Conservation (phyloP, 2,888 invertebrate genomes). For the Myopa tessellatipennis region DNA sequence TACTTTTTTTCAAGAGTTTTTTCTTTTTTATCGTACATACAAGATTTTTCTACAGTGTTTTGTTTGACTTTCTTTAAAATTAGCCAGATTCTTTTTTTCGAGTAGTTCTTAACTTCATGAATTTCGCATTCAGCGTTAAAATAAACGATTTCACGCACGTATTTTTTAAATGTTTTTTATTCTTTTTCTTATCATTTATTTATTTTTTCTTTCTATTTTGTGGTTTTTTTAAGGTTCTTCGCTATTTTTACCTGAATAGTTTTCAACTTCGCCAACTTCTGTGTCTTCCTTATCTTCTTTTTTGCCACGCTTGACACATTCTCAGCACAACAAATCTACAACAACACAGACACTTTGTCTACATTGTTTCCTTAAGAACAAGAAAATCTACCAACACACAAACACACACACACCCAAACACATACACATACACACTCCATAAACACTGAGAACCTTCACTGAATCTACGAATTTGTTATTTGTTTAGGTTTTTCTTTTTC, state of each 20-base stretch:
- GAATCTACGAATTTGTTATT: not conserved
- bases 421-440: not conserved
- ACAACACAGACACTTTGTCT: conserved; percentile 33
- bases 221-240: not conserved
- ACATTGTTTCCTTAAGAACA: conserved; percentile 2
- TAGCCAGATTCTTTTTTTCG: no score
- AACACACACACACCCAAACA: conserved; percentile 14
- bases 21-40: no score
- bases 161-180: no score
- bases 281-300: not conserved
- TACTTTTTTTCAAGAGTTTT: no score
- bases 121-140: no score
- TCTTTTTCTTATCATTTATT: not conserved
- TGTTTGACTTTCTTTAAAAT: no score
- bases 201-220: not conserved
- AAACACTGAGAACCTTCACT: not conserved
- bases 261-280: not conserved
- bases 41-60: no score
- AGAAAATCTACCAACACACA: conserved; percentile 7
- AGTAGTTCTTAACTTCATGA: no score
- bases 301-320: conserved; percentile 13
- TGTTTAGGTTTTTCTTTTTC: no score
- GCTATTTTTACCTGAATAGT: not conserved
- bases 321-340: conserved; percentile 11
- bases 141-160: no score